phyloP scores from a whole-genome alignment of 2,797 vertebrate genomes.

The Meda fulgida region DNA sequence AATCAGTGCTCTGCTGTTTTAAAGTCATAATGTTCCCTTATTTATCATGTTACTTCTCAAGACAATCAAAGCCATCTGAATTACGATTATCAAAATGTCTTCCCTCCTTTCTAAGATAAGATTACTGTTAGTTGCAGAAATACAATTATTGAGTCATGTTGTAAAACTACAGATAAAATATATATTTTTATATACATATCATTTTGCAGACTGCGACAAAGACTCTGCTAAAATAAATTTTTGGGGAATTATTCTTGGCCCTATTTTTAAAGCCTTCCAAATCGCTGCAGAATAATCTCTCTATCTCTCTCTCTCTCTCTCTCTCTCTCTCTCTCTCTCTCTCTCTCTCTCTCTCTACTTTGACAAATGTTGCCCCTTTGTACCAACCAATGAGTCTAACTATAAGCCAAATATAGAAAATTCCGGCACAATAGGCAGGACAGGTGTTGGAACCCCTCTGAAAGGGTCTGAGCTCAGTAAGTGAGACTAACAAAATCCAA shows the following conservation, averaged over 20 bases:
- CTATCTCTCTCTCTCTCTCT: no score
- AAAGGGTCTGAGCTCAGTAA: constrained; percentile 72
- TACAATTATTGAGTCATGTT: constrained; percentile 61
- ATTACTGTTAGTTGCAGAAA: constrained; percentile 69
- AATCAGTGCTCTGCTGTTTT: constrained; percentile 71
- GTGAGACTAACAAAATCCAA: constrained; percentile 76
- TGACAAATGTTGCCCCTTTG: constrained; percentile 68
- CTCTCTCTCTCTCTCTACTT: constrained; percentile 23
- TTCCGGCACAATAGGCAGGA: constrained; percentile 80
- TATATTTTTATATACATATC: background rate
- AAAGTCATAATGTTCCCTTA: constrained; percentile 75
- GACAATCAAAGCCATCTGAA: constrained; percentile 78
- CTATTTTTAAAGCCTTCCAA: background rate
- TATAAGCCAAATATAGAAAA: constrained; percentile 85
- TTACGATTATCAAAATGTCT: constrained; percentile 77
- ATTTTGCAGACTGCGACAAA: constrained; percentile 33
- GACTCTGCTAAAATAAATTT: constrained; percentile 41
- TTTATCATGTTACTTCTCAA: constrained; percentile 84
- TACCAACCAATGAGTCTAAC: constrained; percentile 69
- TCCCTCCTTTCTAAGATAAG: constrained; percentile 60
- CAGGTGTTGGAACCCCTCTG: constrained; percentile 79
- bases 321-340: background rate
- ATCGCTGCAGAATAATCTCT: constrained; percentile 3
- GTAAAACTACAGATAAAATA: constrained; percentile 45
- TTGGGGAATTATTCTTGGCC: constrained; percentile 18